Base-by-base conservation (phyloP, 1,140 invertebrate species). In the Pomacea maculata region DNA sequence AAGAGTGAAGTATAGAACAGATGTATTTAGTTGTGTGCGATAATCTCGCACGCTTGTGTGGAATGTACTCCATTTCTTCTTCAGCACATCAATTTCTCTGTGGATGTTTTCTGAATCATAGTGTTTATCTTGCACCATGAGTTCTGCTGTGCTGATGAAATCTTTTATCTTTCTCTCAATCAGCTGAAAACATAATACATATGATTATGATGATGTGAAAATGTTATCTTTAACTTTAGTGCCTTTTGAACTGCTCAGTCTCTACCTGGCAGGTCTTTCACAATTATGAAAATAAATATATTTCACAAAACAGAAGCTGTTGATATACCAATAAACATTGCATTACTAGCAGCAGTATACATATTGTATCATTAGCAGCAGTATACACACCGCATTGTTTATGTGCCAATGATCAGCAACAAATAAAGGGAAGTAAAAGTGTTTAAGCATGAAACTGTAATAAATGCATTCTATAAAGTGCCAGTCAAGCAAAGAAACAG, bases 1-100 rank as follows among this genome's bases (percentile, higher is more conserved):
- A 17, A 93, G 86, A 29, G 90, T 92, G 87, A 93, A 94, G 87
- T 94, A 94, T 75, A 92, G 88, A 55, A 93, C 91, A 77, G 93
- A 92, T 8, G 93, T 87, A 79, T 94, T 92, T 55, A 94, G 92
- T 34, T 92, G 88, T 19, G 91, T 91, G 86, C 94, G 93, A 55
- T 94, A 95, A 79, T 94, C 93, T 64, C 93, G 92, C 17, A 96
- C 94, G 88, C 95, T 93, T 34, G 92, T 92, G 86, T 95, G 94
- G 86, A 97, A 94, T 81, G 93, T 93, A 52, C 94, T 93, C 95
- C 95, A 96, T 88, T 95, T 94, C 14, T 94, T 93, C 86, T 94
- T 93, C 71, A 97, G 91, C 82, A 94, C 93, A 19, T 92, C 91
- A 14, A 96, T 91, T 87, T 96, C 94, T 91, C 91, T 86, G 74